Evolutionary conservation across 23 tunicate species (phyloP).

Genomic region (Styela plicata): DNA sequence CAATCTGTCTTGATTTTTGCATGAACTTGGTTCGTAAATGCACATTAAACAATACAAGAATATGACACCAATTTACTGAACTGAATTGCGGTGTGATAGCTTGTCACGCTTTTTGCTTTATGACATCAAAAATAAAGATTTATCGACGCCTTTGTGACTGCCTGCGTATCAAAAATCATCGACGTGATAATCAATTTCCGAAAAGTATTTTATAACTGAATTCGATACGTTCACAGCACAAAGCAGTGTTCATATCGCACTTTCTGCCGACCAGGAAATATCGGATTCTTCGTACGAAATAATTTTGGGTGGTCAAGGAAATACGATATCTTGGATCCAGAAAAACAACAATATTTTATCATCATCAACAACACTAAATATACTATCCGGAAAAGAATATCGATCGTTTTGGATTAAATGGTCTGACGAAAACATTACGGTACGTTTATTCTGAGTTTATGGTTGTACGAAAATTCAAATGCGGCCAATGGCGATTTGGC

Average conservation of each 20-base stretch:
- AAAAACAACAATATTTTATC: conserved; percentile 44
- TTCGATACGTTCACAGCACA: neutral
- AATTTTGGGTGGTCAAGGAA: conserved; percentile 64
- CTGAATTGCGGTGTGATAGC: no score
- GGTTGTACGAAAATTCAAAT: no score
- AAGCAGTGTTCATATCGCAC: conserved; percentile 29
- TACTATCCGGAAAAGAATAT: conserved; percentile 54
- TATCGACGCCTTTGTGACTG: no score
- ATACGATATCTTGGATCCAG: conserved; percentile 67
- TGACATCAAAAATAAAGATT: no score
- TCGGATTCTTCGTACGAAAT: conserved; percentile 62
- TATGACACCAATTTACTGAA: no score
- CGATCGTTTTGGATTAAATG: conserved; percentile 92
- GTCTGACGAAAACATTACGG: conserved; percentile 56
- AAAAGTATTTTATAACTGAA: neutral
- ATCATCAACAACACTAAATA: conserved; percentile 45
- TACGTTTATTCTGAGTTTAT: neutral
- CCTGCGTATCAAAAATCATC: no score
- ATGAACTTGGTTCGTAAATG: no score
- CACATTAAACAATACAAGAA: no score
- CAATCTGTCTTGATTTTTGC: no score
- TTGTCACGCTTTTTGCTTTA: no score
- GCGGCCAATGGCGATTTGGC: no score
- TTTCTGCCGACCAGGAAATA: conserved; percentile 35
- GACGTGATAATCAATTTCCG: neutral